Conservation (phyloP, 2,113 vertebrate species). For the Corythornis vintsioides region DNA sequence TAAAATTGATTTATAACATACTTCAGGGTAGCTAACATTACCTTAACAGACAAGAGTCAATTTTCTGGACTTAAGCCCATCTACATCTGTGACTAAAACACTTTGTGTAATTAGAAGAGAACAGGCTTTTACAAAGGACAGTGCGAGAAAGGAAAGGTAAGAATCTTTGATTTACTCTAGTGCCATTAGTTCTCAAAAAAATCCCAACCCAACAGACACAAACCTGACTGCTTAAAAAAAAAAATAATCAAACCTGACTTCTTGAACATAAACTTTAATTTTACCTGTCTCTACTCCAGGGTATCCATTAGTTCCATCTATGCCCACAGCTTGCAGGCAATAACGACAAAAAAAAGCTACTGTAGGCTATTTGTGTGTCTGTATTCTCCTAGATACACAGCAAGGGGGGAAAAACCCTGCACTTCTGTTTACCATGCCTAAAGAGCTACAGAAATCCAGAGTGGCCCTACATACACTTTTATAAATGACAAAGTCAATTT, state of each 20-base stretch:
- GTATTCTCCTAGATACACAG: background rate
- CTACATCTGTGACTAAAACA: background rate
- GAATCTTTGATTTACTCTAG: background rate
- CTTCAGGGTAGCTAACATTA: background rate
- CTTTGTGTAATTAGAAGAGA: background rate
- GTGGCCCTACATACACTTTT: background rate
- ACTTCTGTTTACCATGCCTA: background rate
- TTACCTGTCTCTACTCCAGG: background rate
- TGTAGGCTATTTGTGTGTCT: background rate
- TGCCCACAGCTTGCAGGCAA: background rate
- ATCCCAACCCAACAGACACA: background rate
- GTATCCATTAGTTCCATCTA: background rate
- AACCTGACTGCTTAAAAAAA: background rate
- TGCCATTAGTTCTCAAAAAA: background rate
- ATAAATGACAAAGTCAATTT: background rate
- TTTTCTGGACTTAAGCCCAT: background rate
- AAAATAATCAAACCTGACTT: background rate
- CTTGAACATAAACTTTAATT: background rate
- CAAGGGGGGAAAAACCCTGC: rapidly evolving
- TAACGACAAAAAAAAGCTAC: background rate
- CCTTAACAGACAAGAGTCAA: background rate
- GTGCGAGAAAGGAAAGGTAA: background rate
- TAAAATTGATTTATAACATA: background rate
- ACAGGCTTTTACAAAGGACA: background rate
- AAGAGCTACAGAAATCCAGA: background rate